Conservation (phyloP, 2,797 vertebrate species). For the Sphenodon punctatus region DNA sequence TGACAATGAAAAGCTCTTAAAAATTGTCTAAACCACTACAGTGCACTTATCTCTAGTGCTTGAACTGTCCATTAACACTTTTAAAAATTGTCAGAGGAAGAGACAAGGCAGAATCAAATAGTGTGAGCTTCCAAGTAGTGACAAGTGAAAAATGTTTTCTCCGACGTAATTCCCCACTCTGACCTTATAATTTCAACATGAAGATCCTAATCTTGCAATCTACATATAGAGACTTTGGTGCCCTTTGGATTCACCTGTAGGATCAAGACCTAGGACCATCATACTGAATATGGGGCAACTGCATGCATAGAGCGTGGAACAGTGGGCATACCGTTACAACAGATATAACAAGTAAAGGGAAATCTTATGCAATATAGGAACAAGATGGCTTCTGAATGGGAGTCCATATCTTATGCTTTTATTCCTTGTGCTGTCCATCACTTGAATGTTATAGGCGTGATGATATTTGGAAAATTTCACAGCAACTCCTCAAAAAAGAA, state of each 20-base stretch:
- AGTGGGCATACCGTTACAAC: too few species aligned
- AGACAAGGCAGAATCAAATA: background rate
- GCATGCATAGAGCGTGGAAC: too few species aligned
- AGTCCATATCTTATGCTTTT: background rate
- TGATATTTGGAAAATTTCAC: background rate
- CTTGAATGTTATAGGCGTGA: background rate
- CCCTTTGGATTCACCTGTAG: background rate
- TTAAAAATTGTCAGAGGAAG: background rate
- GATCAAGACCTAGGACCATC: background rate
- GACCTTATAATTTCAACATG: background rate
- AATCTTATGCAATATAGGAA: background rate
- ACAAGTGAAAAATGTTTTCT: slow-evolving; percentile 7
- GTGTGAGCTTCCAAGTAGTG: background rate
- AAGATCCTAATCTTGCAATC: background rate
- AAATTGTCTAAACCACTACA: too few species aligned
- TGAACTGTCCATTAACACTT: background rate
- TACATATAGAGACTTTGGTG: background rate
- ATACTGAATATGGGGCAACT: slow-evolving; percentile 22
- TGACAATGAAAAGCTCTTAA: too few species aligned
- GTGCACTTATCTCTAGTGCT: background rate
- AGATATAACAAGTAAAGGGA: too few species aligned
- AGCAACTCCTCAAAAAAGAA: background rate
- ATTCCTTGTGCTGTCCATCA: background rate
- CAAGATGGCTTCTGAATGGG: background rate
- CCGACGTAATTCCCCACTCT: background rate